These are phyloP conservation scores for Megastigmus dorsalis DNA, from an alignment of 2,888 invertebrate species.

Conservation along the genomic window DNA sequence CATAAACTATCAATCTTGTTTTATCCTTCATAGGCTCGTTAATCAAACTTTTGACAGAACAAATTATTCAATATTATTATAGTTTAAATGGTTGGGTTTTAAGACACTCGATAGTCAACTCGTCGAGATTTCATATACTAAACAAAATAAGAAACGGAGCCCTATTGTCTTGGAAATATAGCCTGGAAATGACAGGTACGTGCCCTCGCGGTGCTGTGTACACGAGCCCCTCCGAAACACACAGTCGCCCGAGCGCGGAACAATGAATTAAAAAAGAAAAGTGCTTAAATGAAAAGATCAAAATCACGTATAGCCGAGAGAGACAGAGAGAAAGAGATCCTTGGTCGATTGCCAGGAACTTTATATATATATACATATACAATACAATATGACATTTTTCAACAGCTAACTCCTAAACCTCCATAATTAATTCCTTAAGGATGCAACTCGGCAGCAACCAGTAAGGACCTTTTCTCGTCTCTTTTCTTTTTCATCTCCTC, in stretches of 20 bases:
- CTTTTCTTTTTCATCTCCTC: neutral
- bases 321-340: slow-evolving; percentile 8
- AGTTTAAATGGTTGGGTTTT: too few species aligned
- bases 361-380: too few species aligned
- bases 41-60: too few species aligned
- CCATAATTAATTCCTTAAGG: slow-evolving; percentile 43
- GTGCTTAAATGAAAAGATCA: slow-evolving; percentile 31
- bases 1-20: too few species aligned
- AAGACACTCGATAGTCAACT: too few species aligned
- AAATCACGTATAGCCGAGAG: slow-evolving; percentile 1
- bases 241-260: neutral
- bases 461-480: neutral
- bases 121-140: neutral
- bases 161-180: slow-evolving; percentile 32
- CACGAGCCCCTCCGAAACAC: too few species aligned
- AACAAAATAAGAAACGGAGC: neutral
- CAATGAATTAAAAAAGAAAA: neutral
- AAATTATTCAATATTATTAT: too few species aligned
- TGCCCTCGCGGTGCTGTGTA: neutral
- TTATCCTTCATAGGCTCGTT: too few species aligned
- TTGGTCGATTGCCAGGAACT: slow-evolving; percentile 35
- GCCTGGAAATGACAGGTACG: slow-evolving; percentile 11
- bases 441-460: neutral
- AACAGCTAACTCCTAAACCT: slow-evolving; percentile 22
- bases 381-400: slow-evolving; percentile 49